Evolutionary conservation across 2,888 invertebrate species (phyloP), one percentile per base, ranked within the genome.

Genomic region (Noctua pronuba): DNA sequence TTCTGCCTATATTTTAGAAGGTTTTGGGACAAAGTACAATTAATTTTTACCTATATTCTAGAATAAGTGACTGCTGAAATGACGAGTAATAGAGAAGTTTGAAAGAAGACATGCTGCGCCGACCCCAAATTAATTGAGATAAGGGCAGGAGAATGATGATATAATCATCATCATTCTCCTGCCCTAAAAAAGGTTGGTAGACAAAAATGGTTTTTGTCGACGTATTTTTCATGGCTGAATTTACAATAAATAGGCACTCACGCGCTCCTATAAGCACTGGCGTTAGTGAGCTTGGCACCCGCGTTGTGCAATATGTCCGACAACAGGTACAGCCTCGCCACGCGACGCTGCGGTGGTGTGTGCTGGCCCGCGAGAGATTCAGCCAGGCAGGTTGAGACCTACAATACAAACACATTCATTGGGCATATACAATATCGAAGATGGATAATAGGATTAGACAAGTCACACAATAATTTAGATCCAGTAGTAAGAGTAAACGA

Each of bases 221-320:
- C 13, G 1, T 55, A 55, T 21, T n/a, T 11, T 13, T 55, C 1
- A 13, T n/a, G 58, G 28, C 7, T 16, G 16, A 18, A 28, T 58
- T 6, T 16, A 18, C 8, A 60, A 4, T 31, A 31, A 0, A 7
- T 4, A 28, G 87, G 99, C 10, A 97, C 97, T 97, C 94, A 98
- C 98, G 98, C 98, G 96, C 97, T 98, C 85, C 99, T 97, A 92
- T 98, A 99, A 91, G 98, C 99, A 73, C 99, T 99, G 1, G 99
- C 99, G 95, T 99, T 99, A 66, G 99, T 98, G 44, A 99, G 98
- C 97, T 99, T 99, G 11, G 99, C 99, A 83, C 99, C 98, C 92
- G 99, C 99, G 95, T 99, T 99, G 94, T 99, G 99, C 88, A 99
- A 97, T 86, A 99, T 98, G 94, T 99, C 99, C 5, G 99, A 99